phyloP scores from a whole-genome alignment of 2,797 vertebrate genomes.

The Coregonus ussuriensis region DNA sequence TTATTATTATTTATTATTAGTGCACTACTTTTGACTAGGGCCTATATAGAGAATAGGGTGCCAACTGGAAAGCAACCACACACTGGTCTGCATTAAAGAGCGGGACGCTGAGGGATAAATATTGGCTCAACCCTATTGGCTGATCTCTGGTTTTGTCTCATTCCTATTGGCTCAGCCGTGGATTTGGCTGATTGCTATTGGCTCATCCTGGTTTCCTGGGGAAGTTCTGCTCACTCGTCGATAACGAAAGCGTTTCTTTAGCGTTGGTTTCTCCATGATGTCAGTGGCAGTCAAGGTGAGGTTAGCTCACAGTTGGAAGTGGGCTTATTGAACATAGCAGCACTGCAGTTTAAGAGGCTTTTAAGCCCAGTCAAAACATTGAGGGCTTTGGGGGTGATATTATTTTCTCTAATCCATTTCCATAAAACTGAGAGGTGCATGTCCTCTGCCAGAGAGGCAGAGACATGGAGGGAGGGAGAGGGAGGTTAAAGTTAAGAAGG shows the following conservation, averaged over 20 bases:
- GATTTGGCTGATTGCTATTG: neutral
- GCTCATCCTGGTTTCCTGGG: neutral
- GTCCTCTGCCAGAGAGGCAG: conserved; percentile 35
- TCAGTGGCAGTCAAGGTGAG: conserved; percentile 31
- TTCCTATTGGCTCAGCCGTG: neutral
- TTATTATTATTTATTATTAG: too few relatives aligned
- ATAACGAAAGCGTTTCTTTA: conserved; percentile 39
- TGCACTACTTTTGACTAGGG: too few relatives aligned
- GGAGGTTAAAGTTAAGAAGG: neutral
- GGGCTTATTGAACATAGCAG: conserved; percentile 30
- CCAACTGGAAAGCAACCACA: conserved; percentile 6
- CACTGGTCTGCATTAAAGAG: conserved; percentile 36
- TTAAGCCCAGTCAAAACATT: conserved; percentile 59
- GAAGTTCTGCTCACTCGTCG: conserved; percentile 21
- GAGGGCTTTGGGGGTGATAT: conserved; percentile 49
- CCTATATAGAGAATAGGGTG: too few relatives aligned
- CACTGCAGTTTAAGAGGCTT: conserved; percentile 43
- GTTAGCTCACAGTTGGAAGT: conserved; percentile 61
- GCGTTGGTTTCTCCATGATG: conserved; percentile 52
- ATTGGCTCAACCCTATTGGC: neutral
- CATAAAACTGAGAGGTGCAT: conserved; percentile 45
- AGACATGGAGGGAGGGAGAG: conserved; percentile 22
- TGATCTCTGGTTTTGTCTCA: neutral
- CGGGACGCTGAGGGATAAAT: neutral
- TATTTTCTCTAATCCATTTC: conserved; percentile 56